Evolutionary conservation across 2,888 invertebrate genomes (phyloP).

Genomic region (Syritta pipiens): DNA sequence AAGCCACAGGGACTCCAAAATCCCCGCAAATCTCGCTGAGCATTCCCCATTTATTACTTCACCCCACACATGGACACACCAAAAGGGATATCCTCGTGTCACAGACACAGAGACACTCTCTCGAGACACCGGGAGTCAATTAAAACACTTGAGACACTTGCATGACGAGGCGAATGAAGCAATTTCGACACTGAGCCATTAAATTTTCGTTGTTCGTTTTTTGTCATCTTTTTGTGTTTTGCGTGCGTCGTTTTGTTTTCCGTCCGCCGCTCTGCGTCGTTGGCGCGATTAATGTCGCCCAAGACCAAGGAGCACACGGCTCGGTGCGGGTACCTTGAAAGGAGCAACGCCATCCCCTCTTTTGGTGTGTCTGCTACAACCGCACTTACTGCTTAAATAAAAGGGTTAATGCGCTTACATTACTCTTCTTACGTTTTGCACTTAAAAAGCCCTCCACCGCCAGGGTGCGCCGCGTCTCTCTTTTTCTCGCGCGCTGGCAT

Average conservation of each 20-base stretch:
- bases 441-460: conserved; percentile 34
- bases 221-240: neutral
- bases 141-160: conserved; percentile 29
- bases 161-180: conserved; percentile 9
- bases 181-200: conserved; percentile 22
- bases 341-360: conserved; percentile 1
- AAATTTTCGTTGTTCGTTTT: conserved; percentile 27
- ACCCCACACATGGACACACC: neutral
- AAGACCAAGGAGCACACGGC: neutral
- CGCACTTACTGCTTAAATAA: conserved; percentile 45
- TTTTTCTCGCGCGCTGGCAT: neutral
- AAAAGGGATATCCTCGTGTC: neutral
- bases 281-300: conserved; percentile 13
- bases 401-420: conserved; percentile 59
- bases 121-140: conserved; percentile 34
- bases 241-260: neutral
- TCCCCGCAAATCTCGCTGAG: neutral
- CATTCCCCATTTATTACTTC: conserved; percentile 1
- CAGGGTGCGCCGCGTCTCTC: neutral
- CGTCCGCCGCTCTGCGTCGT: neutral
- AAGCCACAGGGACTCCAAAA: neutral
- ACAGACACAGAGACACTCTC: neutral
- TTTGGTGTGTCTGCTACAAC: conserved; percentile 25
- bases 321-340: neutral
- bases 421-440: conserved; percentile 55